Base-by-base conservation (phyloP, 2,888 invertebrate species). In the Lasioglossum lativentre region DNA sequence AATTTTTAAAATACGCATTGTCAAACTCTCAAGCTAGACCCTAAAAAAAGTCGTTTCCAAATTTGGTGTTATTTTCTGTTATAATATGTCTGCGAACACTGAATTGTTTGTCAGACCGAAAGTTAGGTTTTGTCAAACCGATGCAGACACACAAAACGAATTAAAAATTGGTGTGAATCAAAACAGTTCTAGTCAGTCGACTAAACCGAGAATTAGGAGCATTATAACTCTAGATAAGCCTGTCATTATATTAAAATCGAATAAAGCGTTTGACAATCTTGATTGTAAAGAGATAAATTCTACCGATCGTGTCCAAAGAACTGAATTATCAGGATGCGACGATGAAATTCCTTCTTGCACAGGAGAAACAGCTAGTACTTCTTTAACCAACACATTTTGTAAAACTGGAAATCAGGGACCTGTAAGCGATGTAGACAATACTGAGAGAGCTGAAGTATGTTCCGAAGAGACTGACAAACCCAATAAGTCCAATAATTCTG, bases 81-180 rank as follows among this genome's bases (percentile, higher is more conserved):
- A 91, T 30, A 63, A 63, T n/a, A n/a, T 91, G 90, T 85, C 85
- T 1, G 42, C 80, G 23, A 71, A 81, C 45, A 56, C 12, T 14
- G 86, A 84, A 77, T 72, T 70, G 8, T 76, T 89, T n/a, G n/a
- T 47, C 8, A 87, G 77, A 47, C 93, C 93, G 12, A 93, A 92
- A 86, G 93, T 93, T 72, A 87, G 93, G 70, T 93, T 93, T 74
- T 88, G 78, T 56, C 88, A 91, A 83, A 71, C 79, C 63, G 80
- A 85, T 27, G 77, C 86, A 0, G 73, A 56, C 2, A 38, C 63
- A 27, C 66, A 63, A 59, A 71, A 77, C 59, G 70, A 52, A 42
- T 38, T n/a, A 14, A 83, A 80, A 56, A 14, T 47, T 66, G 63
- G 45, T n/a, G 72, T 1, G 16, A 63, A 76, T 30, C 52, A 27